Base-by-base conservation (phyloP, 2,797 vertebrate species). In the Trichosurus vulpecula region DNA sequence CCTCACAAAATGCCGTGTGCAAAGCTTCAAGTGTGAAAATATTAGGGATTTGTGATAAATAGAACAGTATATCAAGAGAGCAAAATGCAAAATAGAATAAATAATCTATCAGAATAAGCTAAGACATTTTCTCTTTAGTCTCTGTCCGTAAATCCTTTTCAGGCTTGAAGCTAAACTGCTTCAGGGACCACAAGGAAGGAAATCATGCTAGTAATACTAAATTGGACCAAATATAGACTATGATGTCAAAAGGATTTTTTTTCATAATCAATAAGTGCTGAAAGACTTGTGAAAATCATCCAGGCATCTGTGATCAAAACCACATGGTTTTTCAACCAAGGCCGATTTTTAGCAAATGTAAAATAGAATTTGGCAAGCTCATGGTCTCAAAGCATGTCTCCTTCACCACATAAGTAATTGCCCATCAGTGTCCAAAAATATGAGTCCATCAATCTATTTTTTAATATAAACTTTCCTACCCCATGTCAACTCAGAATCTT, bases 231-330 rank as follows among this genome's bases (percentile, higher is more conserved):
- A 96, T 25, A 52, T n/a, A 74, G 90, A 94, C 81, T 95, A 81
- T 95, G 93, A 97, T 95, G 95, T 95, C 97, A 97, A 97, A 97
- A 92, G 25, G 6, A 31, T 41, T 96, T 94, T 92, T 94, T 96
- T 93, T 89, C 56, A 53, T 66, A 96, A 95, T 94, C 56, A 95
- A 93, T 94, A 97, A 92, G 95, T 96, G 96, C 93, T 96, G 94
- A 97, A 97, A 97, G 93, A 93, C 31, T 74, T 93, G 92, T 11
- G 92, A 97, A 98, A 97, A 96, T 94, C 94, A 97, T 93, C 41
- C 94, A 91, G 94, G 91, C 91, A 93, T 94, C 92, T 97, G 90
- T 96, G 91, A 97, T 94, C 94, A 94, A 94, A 97, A 95, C 57
- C 97, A 97, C 81, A 94, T 93, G 56, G 95, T n/a, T 92, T 94